phyloP scores from a whole-genome alignment of 2,797 vertebrate genomes.

The Columba guinea region DNA sequence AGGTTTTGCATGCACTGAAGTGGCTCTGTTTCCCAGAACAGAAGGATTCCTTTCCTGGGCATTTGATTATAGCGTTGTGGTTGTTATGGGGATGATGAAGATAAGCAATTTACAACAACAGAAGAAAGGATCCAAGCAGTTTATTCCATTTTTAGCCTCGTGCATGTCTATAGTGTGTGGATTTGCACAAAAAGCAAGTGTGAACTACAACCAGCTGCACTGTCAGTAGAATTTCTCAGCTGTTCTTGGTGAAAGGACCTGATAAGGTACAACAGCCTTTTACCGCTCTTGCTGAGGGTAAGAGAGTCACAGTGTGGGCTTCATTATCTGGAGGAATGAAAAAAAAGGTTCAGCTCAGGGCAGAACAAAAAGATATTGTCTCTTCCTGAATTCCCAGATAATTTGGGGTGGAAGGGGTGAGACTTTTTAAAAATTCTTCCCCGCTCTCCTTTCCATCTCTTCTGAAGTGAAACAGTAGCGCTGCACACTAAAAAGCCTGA shows the following conservation, averaged over 20 bases:
- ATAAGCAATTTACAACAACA: neutral
- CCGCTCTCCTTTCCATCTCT: neutral
- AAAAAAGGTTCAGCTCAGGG: neutral
- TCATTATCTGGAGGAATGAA: neutral
- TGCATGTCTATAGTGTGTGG: neutral
- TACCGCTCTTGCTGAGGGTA: neutral
- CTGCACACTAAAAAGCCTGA: neutral
- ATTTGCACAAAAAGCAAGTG: neutral
- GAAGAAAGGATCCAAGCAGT: neutral
- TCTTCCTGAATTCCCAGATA: neutral
- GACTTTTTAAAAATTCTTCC: neutral
- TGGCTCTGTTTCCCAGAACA: neutral
- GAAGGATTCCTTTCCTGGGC: neutral
- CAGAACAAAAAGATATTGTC: neutral
- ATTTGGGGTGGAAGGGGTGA: neutral
- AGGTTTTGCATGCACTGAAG: neutral
- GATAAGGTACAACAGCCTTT: neutral
- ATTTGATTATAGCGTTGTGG: neutral
- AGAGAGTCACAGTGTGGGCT: neutral
- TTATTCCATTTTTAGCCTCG: neutral
- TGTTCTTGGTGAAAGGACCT: neutral
- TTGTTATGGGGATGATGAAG: slow-evolving; percentile 8
- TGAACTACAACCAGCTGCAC: neutral
- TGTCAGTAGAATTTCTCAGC: neutral
- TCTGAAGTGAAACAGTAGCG: neutral